These are phyloP conservation scores for Himalopsyche kuldschensis DNA, from an alignment of 2,888 invertebrate genomes.

Conservation along the genomic window DNA sequence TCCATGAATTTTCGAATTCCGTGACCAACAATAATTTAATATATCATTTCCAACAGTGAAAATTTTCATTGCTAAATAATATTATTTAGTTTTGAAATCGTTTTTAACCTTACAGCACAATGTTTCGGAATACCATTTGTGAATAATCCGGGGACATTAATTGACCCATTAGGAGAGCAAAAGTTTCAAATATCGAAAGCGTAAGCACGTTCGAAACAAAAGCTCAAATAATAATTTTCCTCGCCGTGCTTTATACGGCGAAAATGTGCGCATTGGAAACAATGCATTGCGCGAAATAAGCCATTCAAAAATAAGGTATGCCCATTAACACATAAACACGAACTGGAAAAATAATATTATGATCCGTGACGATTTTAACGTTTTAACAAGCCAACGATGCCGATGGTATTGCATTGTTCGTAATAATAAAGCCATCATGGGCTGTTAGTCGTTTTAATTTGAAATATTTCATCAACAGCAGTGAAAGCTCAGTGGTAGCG, in stretches of 20 bases:
- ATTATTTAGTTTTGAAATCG: no score
- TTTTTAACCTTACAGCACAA: no score
- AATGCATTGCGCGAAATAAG: neutral
- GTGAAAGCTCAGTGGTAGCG: no score
- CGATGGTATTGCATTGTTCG: neutral
- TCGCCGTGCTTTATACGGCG: neutral
- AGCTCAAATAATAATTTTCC: neutral
- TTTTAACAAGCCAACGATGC: neutral
- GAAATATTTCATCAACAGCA: neutral
- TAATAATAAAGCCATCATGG: neutral
- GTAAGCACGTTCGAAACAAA: neutral
- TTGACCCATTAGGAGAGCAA: neutral
- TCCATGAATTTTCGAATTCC: no score
- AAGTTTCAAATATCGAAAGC: neutral
- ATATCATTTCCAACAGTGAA: no score
- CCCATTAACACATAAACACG: neutral
- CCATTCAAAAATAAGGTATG: neutral
- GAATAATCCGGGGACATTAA: no score
- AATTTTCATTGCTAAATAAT: no score
- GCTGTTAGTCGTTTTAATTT: neutral
- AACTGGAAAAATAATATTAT: neutral
- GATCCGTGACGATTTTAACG: neutral
- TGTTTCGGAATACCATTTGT: no score
- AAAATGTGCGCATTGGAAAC: neutral
- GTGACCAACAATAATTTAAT: no score